A percentile compares a stretch with the other conserved stretches of the same genome.
These are phyloP conservation scores for Thomomys bottae DNA, from an alignment of 2,113 vertebrate genomes.

Conservation along the genomic window DNA sequence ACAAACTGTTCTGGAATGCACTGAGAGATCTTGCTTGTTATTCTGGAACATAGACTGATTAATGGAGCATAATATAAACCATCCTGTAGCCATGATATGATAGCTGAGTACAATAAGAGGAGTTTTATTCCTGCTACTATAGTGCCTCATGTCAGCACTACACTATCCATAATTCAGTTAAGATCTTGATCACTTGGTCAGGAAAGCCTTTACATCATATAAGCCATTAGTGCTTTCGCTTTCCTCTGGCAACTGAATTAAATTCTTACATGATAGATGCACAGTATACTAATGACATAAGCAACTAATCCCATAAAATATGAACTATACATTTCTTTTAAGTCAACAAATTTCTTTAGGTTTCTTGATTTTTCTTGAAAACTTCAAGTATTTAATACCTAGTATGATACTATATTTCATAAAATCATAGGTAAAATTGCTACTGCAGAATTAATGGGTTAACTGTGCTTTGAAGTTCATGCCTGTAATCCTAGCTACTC, in stretches of 20 bases:
- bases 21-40: neutral
- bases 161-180: neutral
- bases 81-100: neutral
- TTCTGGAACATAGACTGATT: neutral
- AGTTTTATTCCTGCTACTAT: neutral
- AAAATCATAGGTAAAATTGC: neutral
- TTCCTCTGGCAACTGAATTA: neutral
- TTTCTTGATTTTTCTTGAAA: slow-evolving; percentile 24
- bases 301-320: neutral
- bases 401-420: neutral
- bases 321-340: neutral
- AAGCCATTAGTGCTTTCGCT: too few relatives aligned
- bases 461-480: too few relatives aligned
- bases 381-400: neutral
- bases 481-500: too few relatives aligned
- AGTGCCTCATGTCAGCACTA: neutral
- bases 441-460: too few relatives aligned
- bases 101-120: neutral
- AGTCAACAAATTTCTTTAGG: neutral
- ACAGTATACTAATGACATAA: neutral
- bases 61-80: neutral
- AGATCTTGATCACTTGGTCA: too few relatives aligned
- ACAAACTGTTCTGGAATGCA: neutral
- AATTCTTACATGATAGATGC: neutral
- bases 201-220: too few relatives aligned